Percentiles rank a stretch among this genome's conserved stretches.
Conservation (phyloP, 2,888 invertebrate species). For the Incurvaria masculella region DNA sequence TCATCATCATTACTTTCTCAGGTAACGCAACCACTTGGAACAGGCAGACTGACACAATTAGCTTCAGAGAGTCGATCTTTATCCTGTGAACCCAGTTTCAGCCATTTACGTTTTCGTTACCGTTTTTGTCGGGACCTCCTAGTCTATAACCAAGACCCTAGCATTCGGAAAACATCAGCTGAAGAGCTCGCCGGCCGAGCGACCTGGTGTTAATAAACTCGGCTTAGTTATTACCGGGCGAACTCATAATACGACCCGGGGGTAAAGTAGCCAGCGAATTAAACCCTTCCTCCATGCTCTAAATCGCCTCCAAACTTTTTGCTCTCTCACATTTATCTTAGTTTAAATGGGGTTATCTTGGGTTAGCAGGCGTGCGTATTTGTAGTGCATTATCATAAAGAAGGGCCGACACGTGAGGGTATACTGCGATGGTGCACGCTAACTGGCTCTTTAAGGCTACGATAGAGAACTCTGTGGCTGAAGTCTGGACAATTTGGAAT, state of each 20-base stretch:
- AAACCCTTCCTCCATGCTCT: not conserved
- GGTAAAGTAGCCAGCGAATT: not conserved
- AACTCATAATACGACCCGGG: not conserved
- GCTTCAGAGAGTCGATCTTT: too few relatives aligned
- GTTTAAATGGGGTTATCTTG: not conserved
- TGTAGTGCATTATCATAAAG: not conserved
- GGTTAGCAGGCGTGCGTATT: not conserved
- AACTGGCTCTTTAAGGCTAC: too few relatives aligned
- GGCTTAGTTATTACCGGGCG: not conserved
- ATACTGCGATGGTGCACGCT: not conserved
- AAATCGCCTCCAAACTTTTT: not conserved
- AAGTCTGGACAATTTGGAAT: too few relatives aligned
- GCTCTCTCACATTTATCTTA: not conserved
- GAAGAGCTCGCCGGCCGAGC: not conserved
- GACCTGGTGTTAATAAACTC: not conserved
- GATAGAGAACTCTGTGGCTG: too few relatives aligned
- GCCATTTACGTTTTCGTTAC: too few relatives aligned
- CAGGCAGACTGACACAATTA: too few relatives aligned
- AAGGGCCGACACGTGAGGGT: too few relatives aligned
- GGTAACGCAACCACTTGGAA: too few relatives aligned
- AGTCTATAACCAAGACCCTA: too few relatives aligned
- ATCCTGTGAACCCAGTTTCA: too few relatives aligned
- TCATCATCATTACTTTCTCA: too few relatives aligned
- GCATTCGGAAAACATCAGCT: not conserved
- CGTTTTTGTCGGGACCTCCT: too few relatives aligned